Evolutionary conservation across 2,113 vertebrate species (phyloP), one percentile per base, ranked within the genome.

Genomic region (Pao palembangensis): DNA sequence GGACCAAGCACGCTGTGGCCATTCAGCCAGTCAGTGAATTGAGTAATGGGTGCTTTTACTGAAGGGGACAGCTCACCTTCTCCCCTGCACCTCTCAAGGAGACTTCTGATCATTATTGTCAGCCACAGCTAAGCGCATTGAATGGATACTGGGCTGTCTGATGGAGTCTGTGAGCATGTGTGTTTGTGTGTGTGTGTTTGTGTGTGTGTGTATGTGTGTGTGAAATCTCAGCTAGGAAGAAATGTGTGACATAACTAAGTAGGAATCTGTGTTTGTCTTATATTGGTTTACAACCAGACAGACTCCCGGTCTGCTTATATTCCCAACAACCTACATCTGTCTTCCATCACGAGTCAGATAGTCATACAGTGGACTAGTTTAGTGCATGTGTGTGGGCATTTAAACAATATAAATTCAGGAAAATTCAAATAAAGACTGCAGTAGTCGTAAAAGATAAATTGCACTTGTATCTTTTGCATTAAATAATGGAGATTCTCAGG

Each of bases 91-190:
- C 54, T 82, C 85, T 87, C 87, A 88, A 87, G 85, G 85, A 88
- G 85, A 87, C 87, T 87, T 88, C 83, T 87, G 87, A 87, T 87
- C 85, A 85, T 77, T 82, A 80, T 83, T 88, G 87, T 88, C 87
- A 83, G 82, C 80, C 69, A 80, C 68, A 78, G 79, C 85, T 84
- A 83, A 87, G 81, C 69, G 80, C 75, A 31, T 81, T 81, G 71
- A 84, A 83, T 78, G 77, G 77, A 82, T 67, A 71, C 81, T 21
- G 61, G 76, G 63, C 51, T 55, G 69, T 78, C 58, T 14, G 17
- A 34, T 48, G 8, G 56, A 52, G 48, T 63, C 71, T 69, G 67
- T 46, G 50, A 63, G 46, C 48, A 62, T 61, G 73, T 66, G 65
- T 71, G 58, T 51, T 42, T 51, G 28, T 64, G 61, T 52, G 58